These are phyloP conservation scores for Bombus polaris DNA, from an alignment of 1,140 invertebrate species.

Conservation along the genomic window DNA sequence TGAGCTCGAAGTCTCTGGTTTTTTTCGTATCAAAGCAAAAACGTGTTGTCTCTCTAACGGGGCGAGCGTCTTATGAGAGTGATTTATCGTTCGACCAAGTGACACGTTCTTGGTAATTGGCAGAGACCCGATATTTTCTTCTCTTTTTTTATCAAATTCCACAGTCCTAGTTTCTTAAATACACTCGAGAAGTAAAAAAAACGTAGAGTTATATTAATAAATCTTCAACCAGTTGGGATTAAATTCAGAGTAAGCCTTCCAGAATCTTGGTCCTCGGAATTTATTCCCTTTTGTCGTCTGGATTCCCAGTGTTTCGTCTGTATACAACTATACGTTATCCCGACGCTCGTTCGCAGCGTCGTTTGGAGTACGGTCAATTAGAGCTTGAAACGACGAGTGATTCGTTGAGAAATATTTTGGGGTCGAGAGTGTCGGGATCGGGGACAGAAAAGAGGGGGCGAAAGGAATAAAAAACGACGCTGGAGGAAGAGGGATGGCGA, in stretches of 20 bases:
- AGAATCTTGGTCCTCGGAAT: neutral
- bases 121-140: neutral
- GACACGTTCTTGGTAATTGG: neutral
- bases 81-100: constrained; percentile 1
- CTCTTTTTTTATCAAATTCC: neutral
- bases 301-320: neutral
- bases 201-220: too few relatives aligned
- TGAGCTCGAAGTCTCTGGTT: neutral
- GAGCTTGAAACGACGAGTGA: constrained; percentile 64
- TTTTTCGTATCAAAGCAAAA: neutral
- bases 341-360: constrained; percentile 31
- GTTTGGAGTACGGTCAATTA: constrained; percentile 62
- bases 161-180: neutral
- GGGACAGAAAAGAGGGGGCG: neutral
- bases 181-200: neutral
- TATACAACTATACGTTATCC: neutral
- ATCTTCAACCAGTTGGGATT: neutral
- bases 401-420: constrained; percentile 67
- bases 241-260: neutral
- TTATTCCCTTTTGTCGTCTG: neutral
- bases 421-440: constrained; percentile 39
- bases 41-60: neutral
- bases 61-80: neutral
- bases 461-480: neutral
- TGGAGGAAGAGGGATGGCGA: neutral